Percentiles rank a stretch among this genome's conserved stretches.
Evolutionary conservation across 2,113 vertebrate genomes (phyloP).

Genomic region (Procavia capensis): DNA sequence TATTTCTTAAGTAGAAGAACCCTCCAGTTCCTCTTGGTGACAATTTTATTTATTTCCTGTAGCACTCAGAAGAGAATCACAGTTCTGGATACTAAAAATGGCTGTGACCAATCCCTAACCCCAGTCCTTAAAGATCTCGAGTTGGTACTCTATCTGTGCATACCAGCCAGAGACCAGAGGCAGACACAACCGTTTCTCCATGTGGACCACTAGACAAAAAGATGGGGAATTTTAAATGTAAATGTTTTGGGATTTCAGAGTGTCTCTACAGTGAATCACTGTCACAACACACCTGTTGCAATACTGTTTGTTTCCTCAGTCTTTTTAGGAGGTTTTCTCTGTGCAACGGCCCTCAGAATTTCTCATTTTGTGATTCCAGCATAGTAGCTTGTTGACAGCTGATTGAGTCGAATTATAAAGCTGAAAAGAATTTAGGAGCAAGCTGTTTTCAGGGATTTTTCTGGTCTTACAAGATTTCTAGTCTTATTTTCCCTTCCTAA

Average conservation of each 20-base stretch:
- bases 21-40: neutral
- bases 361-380: neutral
- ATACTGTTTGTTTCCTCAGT: neutral
- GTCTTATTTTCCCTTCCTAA: neutral
- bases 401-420: neutral
- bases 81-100: neutral
- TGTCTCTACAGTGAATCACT: neutral
- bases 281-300: neutral
- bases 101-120: neutral
- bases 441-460: conserved; percentile 10
- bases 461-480: neutral
- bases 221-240: conserved; percentile 44
- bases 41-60: neutral
- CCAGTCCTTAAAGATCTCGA: neutral
- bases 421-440: neutral
- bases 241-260: neutral
- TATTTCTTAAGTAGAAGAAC: neutral
- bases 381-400: neutral
- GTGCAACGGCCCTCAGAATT: conserved; percentile 42
- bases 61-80: neutral
- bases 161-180: neutral
- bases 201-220: neutral
- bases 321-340: neutral
- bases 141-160: neutral
- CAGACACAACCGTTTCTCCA: neutral